These are phyloP conservation scores for Apis laboriosa DNA, from an alignment of 1,140 invertebrate genomes.

Conservation along the genomic window DNA sequence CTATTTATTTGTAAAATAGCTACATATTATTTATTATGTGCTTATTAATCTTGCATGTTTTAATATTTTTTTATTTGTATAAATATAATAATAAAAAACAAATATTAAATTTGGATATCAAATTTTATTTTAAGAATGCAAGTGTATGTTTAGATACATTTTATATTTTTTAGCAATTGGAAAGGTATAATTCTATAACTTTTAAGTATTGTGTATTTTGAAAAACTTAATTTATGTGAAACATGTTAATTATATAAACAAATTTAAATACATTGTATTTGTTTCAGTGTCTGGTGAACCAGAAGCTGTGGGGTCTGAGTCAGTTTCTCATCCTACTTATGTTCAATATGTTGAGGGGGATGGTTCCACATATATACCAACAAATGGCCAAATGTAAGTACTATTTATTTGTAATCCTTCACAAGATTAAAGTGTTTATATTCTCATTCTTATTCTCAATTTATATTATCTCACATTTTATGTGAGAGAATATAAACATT, in stretches of 20 bases:
- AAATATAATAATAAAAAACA: neutral
- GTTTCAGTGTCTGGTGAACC: constrained; percentile 81
- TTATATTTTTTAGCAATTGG: neutral
- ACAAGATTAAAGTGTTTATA: too few species aligned
- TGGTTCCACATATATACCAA: constrained; percentile 85
- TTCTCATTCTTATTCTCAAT: too few species aligned
- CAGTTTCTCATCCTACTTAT: constrained; percentile 84
- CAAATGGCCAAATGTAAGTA: constrained; percentile 85
- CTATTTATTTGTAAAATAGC: constrained; percentile 27
- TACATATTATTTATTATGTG: neutral
- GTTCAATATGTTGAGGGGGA: constrained; percentile 88
- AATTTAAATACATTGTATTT: neutral
- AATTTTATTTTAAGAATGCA: constrained; percentile 13
- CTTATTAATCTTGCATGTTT: constrained; percentile 29
- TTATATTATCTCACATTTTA: too few species aligned
- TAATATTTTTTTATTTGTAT: neutral
- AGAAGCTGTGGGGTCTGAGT: constrained; percentile 81
- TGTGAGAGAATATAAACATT: too few species aligned
- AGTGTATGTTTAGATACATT: neutral
- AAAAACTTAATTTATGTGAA: neutral
- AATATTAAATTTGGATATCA: neutral
- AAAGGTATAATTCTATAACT: neutral
- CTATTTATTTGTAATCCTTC: too few species aligned
- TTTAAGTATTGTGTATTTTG: neutral
- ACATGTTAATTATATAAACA: neutral